Percentiles rank a stretch among this genome's conserved stretches.
These are phyloP conservation scores for Tangara arthus DNA, from an alignment of 2,797 vertebrate genomes.

Conservation along the genomic window DNA sequence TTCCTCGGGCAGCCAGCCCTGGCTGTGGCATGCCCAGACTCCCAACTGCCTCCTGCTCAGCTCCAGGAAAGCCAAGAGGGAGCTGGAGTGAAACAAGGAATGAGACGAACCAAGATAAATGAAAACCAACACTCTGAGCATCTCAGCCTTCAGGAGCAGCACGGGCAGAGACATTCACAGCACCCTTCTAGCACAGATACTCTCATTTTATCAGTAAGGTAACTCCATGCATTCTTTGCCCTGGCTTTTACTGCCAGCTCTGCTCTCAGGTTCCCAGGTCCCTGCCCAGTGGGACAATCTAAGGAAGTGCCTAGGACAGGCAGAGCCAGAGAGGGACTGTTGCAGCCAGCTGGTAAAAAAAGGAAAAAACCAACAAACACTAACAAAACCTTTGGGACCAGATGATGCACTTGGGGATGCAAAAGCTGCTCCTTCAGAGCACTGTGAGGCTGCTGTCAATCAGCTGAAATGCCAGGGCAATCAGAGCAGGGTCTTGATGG, in stretches of 20 bases:
- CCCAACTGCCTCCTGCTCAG: neutral
- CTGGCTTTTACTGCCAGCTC: neutral
- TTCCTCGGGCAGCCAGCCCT: neutral
- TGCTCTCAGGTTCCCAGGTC: neutral
- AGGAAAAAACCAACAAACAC: rapidly evolving
- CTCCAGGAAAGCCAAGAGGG: neutral
- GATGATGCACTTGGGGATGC: neutral
- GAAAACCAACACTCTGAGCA: neutral
- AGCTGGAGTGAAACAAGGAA: neutral
- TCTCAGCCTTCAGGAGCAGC: neutral
- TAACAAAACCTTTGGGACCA: neutral
- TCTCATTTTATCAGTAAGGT: neutral
- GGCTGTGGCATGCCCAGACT: neutral
- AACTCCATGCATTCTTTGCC: neutral
- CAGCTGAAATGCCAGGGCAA: neutral
- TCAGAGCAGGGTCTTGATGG: neutral
- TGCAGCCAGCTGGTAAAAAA: neutral
- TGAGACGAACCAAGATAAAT: neutral
- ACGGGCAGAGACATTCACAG: neutral
- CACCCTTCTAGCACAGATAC: neutral
- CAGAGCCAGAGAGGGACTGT: neutral
- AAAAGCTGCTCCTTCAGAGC: neutral
- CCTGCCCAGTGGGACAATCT: neutral
- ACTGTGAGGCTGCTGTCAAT: neutral
- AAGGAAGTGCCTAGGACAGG: neutral